Evolutionary conservation across 2,888 invertebrate species (phyloP), one percentile per base, ranked within the genome.

Genomic region (Cataglyphis cursor): DNA sequence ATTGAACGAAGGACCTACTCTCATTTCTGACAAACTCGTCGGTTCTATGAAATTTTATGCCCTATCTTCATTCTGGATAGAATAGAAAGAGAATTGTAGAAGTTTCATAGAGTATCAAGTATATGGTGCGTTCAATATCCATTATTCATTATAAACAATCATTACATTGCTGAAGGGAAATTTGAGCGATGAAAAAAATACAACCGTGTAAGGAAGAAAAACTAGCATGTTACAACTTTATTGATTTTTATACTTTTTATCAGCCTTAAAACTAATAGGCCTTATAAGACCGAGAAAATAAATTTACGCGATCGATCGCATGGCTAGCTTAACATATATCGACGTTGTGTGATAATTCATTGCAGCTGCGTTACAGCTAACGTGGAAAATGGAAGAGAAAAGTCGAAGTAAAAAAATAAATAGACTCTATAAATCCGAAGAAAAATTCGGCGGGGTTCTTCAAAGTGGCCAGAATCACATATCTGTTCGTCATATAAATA

Each of bases 221-320:
- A 89, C 81, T 89, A 82, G 80, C 61, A 83, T 83, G 76, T 51
- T 87, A 83, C 64, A 84, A 85, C 78, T 89, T 88, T 90, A 90
- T 88, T 89, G 68, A 41, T 70, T 83, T 88, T 78, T 85, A 82
- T 84, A 88, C 68, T 21, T 74, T 88, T 74, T 88, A 84, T 73
- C 73, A 59, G 82, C 62, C 84, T 88, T 88, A 89, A 31, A 75
- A 15, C 65, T 88, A 89, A 68, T 89, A 89, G 86, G 89, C 89
- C 89, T 84, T 76, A 68, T 31, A 78, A 81, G 81, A 83, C 74
- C 72, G 80, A 83, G 81, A 85, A 80, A 89, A 51, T 51, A 51
- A 51, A 51, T 51, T 51, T 51, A 51, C 18, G 48, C 48, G n/a
- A 51, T 51, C n/a, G 48, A 51, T 51, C 48, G 48, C 8, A 51